These are phyloP conservation scores for Drosophila fungiperda DNA, from an alignment of 2,888 invertebrate genomes.

Conservation along the genomic window DNA sequence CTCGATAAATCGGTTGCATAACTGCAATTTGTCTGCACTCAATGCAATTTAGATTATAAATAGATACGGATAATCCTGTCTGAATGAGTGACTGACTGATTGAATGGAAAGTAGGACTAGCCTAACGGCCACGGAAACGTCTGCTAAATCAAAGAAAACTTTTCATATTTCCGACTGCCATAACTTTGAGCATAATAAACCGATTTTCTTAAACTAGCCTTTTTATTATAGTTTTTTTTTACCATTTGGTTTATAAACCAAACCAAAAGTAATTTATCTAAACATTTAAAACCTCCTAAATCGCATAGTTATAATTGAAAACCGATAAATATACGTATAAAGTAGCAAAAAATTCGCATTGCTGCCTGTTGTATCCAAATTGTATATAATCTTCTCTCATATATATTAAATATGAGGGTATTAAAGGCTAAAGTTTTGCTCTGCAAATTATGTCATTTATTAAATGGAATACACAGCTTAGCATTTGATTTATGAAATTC, in stretches of 20 bases:
- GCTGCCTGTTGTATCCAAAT: not conserved
- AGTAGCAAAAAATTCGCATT: not conserved
- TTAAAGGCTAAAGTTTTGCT: not conserved
- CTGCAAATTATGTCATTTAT: slow-evolving; percentile 9
- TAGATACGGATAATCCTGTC: not conserved
- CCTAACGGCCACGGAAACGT: not conserved
- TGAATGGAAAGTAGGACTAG: not conserved
- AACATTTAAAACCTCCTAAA: not conserved
- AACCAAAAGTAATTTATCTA: not conserved
- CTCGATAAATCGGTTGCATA: slow-evolving; percentile 26
- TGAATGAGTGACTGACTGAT: not conserved
- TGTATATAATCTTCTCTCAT: not conserved
- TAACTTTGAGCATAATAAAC: not conserved
- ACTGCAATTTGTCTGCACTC: slow-evolving; percentile 19
- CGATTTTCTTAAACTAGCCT: not conserved
- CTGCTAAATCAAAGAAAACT: not conserved
- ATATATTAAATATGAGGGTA: not conserved
- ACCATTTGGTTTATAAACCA: not conserved
- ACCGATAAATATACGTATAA: not conserved
- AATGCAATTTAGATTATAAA: not conserved
- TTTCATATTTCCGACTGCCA: not conserved
- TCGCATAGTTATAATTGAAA: not conserved
- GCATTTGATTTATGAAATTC: slow-evolving; percentile 36
- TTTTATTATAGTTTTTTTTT: not conserved
- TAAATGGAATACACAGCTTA: slow-evolving; percentile 19